These are phyloP conservation scores for Tenodera sinensis DNA, from an alignment of 2,888 invertebrate genomes.

Conservation along the genomic window DNA sequence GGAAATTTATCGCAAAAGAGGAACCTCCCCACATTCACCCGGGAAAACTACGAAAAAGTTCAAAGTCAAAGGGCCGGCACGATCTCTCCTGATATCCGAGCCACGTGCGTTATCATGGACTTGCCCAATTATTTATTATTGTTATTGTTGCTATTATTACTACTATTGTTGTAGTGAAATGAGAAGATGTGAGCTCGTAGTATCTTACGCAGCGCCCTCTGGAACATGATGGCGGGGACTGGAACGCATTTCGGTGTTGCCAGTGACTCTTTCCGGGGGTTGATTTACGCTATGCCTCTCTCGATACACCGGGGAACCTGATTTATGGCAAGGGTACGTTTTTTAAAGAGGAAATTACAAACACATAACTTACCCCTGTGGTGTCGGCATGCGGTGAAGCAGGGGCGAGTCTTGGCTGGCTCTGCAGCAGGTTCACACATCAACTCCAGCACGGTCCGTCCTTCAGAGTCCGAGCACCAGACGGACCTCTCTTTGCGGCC, in stretches of 20 bases:
- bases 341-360: not conserved
- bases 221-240: not conserved
- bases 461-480: slow-evolving; percentile 37
- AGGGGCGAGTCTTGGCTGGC: slow-evolving; percentile 36
- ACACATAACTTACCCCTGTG: slow-evolving; percentile 25
- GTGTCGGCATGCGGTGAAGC: slow-evolving; percentile 39
- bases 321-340: not conserved
- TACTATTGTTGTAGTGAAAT: no score
- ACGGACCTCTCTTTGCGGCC: slow-evolving; percentile 37
- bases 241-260: no score
- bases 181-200: no score
- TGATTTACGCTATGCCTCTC: not conserved
- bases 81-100: no score
- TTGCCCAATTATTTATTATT: no score
- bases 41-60: no score
- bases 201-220: not conserved
- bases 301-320: not conserved
- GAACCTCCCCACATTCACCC: no score
- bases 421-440: slow-evolving; percentile 35
- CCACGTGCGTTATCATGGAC: no score
- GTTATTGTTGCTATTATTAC: no score
- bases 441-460: slow-evolving; percentile 35
- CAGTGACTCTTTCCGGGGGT: not conserved
- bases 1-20: no score
- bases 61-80: no score